These are phyloP conservation scores for Brotogeris chrysoptera DNA, from an alignment of 2,797 vertebrate genomes.

Conservation along the genomic window DNA sequence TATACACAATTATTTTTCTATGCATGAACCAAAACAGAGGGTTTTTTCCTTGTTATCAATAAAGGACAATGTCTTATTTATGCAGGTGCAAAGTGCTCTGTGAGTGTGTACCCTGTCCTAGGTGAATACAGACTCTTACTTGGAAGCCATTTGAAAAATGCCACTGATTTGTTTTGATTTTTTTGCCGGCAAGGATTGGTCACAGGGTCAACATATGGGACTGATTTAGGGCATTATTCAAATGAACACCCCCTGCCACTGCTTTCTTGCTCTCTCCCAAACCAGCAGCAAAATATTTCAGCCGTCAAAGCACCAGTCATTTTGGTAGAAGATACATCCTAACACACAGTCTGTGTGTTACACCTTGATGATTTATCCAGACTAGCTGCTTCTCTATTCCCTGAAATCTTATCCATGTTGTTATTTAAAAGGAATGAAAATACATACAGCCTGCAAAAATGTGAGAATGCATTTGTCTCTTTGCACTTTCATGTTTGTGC, in stretches of 20 bases:
- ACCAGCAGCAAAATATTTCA: constrained; percentile 24
- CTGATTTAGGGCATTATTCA: constrained; percentile 65
- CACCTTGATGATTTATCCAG: neutral
- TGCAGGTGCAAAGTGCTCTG: constrained; percentile 14
- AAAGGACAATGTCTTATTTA: constrained; percentile 61
- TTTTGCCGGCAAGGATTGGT: constrained; percentile 44
- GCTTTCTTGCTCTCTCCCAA: constrained; percentile 31
- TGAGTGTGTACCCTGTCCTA: constrained; percentile 17
- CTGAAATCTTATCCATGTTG: neutral
- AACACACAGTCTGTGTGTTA: neutral
- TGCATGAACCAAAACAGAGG: constrained; percentile 16
- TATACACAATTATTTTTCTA: constrained; percentile 41
- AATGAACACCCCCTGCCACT: constrained; percentile 35
- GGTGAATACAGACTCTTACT: constrained; percentile 26
- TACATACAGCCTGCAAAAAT: neutral
- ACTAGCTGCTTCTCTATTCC: neutral
- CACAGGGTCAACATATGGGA: constrained; percentile 68
- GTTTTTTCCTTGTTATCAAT: neutral
- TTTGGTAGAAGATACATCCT: neutral
- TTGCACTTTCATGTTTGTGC: neutral
- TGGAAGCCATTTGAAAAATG: constrained; percentile 53
- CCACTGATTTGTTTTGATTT: constrained; percentile 58
- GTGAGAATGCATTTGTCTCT: neutral
- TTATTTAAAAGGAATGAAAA: neutral
- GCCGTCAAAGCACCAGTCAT: neutral